phyloP scores from a whole-genome alignment of 30 jellyfish, hydroid and myxozoan species.

The Morbakka virulenta region DNA sequence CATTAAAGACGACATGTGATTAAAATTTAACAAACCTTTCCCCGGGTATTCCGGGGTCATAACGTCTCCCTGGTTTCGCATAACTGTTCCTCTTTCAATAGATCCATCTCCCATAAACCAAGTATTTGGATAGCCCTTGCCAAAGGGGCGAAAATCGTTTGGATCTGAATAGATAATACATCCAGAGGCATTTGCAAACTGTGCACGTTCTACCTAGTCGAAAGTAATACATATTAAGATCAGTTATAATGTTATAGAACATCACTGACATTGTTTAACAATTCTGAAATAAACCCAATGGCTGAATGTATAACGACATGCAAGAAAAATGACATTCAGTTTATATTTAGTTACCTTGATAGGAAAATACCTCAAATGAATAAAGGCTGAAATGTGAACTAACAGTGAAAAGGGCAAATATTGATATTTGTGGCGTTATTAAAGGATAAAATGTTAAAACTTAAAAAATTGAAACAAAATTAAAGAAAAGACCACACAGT shows the following conservation, averaged over 20 bases:
- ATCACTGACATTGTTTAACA: background rate
- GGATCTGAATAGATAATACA: constrained; percentile 86
- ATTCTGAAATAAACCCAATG: background rate
- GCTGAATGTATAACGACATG: no score
- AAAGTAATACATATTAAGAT: background rate
- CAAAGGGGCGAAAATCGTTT: constrained; percentile 46
- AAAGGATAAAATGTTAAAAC: no score
- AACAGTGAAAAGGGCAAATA: no score
- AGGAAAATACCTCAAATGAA: no score
- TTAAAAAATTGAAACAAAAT: no score
- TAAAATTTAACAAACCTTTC: no score
- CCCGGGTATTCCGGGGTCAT: constrained; percentile 94
- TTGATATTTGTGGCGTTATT: no score
- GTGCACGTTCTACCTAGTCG: constrained; percentile 66
- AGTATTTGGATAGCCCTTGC: constrained; percentile 78
- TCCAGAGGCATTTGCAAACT: constrained; percentile 69
- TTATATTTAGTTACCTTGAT: no score
- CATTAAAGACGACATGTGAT: no score
- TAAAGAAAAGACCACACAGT: no score
- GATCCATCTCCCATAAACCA: constrained; percentile 79
- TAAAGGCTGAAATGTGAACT: no score
- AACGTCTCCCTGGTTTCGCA: constrained; percentile 89
- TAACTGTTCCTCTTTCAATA: constrained; percentile 90
- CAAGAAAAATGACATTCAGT: no score
- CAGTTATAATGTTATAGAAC: background rate